Evolutionary conservation across 2,888 invertebrate species (phyloP).

Genomic region (Thymelicus lineola): DNA sequence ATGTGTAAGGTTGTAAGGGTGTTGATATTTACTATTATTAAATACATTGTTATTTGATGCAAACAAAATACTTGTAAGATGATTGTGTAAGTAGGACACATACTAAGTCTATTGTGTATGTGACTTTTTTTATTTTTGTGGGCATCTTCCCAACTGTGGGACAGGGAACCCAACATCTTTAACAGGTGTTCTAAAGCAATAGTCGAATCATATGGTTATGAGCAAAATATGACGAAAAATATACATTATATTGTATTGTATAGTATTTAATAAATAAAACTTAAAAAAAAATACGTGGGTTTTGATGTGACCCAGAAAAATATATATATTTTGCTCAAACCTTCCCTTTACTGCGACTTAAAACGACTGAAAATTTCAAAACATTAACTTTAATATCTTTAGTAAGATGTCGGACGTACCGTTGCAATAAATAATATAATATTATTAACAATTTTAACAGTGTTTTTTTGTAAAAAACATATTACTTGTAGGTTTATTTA

Average conservation of each 20-base stretch:
- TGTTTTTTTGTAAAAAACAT: slow-evolving; percentile 65
- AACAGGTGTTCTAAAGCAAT: background rate
- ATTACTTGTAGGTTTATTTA: slow-evolving; percentile 59
- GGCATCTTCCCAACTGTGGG: too few species aligned
- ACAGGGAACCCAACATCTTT: background rate
- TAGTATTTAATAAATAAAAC: background rate
- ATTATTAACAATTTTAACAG: slow-evolving; percentile 42
- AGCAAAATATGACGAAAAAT: slow-evolving; percentile 6
- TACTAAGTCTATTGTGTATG: too few species aligned
- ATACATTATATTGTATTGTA: background rate
- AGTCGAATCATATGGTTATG: slow-evolving; percentile 4
- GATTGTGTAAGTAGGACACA: too few species aligned
- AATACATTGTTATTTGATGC: too few species aligned
- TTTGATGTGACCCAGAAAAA: background rate
- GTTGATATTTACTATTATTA: too few species aligned
- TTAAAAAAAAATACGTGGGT: slow-evolving; percentile 3
- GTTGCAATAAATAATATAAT: slow-evolving; percentile 78
- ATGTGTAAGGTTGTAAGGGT: too few species aligned
- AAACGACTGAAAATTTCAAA: slow-evolving; percentile 45
- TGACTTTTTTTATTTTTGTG: too few species aligned
- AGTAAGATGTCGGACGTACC: slow-evolving; percentile 62
- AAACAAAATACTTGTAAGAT: too few species aligned
- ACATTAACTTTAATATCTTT: slow-evolving; percentile 39
- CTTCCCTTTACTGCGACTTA: slow-evolving; percentile 29
- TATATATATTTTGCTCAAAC: slow-evolving; percentile 16